Conservation (phyloP, 2,888 invertebrate genomes). For the Drosophila antonietae region DNA sequence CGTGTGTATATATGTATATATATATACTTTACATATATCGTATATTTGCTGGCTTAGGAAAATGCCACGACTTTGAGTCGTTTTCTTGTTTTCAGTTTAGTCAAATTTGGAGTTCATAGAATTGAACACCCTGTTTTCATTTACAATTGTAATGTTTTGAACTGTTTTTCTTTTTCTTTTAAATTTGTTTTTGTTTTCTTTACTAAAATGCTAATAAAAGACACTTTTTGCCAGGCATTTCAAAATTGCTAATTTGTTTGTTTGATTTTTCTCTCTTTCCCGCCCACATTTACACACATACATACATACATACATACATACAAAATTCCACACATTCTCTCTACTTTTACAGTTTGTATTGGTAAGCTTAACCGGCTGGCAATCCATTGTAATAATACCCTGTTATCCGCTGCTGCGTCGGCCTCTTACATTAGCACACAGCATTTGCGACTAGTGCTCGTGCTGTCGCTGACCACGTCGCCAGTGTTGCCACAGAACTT, state of each 20-base stretch:
- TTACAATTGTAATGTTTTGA: slow-evolving; percentile 45
- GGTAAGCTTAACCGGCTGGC: slow-evolving; percentile 65
- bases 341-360: slow-evolving; percentile 28
- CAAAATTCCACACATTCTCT: neutral
- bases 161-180: slow-evolving; percentile 23
- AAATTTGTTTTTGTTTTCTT: slow-evolving; percentile 2
- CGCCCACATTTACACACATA: slow-evolving; percentile 26
- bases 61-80: slow-evolving; percentile 77
- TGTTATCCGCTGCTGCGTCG: slow-evolving; percentile 30
- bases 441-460: slow-evolving; percentile 88
- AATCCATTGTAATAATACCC: slow-evolving; percentile 59
- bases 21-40: slow-evolving; percentile 40
- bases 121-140: slow-evolving; percentile 57
- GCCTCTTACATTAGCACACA: slow-evolving; percentile 89
- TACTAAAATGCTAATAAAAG: slow-evolving; percentile 75
- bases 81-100: slow-evolving; percentile 15
- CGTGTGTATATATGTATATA: slow-evolving; percentile 43
- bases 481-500: slow-evolving; percentile 91
- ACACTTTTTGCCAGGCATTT: slow-evolving; percentile 69
- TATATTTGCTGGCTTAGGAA: slow-evolving; percentile 63
- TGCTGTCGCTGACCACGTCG: slow-evolving; percentile 90
- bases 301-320: slow-evolving; percentile 11
- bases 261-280: slow-evolving; percentile 26
- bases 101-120: slow-evolving; percentile 60
- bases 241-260: slow-evolving; percentile 58